A percentile compares a stretch with the other conserved stretches of the same genome.
Conservation (phyloP, 92 coral and sea anemone species). For the Meandrina meandrites region DNA sequence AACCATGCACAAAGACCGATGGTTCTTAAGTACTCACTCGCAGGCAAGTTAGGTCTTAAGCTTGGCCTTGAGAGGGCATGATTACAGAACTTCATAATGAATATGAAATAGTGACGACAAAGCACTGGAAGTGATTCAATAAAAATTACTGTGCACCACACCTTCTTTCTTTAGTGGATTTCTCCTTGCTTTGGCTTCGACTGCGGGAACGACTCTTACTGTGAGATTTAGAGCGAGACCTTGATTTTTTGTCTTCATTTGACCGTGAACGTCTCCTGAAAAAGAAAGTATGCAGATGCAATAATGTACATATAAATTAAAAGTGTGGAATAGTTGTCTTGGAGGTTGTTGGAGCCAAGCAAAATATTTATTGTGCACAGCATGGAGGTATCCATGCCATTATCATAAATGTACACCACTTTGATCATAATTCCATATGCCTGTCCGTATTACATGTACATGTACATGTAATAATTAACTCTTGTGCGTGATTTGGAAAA, state of each 20-base stretch:
- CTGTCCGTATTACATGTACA: too few species aligned
- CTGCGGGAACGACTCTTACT: slow-evolving; percentile 40
- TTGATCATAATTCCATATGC: too few species aligned
- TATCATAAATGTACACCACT: background rate
- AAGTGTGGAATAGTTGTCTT: background rate
- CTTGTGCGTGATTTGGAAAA: too few species aligned
- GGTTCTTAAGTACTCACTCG: background rate
- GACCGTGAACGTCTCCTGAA: slow-evolving; percentile 37
- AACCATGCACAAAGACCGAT: too few species aligned
- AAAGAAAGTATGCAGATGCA: background rate
- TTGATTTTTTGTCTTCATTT: slow-evolving; percentile 35
- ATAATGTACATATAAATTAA: too few species aligned
- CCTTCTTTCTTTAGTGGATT: slow-evolving; percentile 23
- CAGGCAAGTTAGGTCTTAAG: background rate
- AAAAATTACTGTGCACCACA: background rate
- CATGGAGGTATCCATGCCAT: background rate
- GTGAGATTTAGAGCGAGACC: slow-evolving; percentile 51
- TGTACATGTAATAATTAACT: too few species aligned
- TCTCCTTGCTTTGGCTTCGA: slow-evolving; percentile 42
- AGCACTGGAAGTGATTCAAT: background rate
- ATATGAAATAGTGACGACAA: background rate
- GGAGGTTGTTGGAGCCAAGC: background rate
- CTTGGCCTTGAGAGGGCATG: background rate
- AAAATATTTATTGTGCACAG: background rate
- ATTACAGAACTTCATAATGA: background rate